Percentiles rank a stretch among this genome's conserved stretches.
These are phyloP conservation scores for mouse (Mus musculus) DNA, from an alignment of 2,113 vertebrate genomes.

Conservation along the genomic window GRCm39 chrX:137007501-137008000, in stretches of 20 bases:
- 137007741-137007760: slow-evolving; percentile 30
- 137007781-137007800: slow-evolving; percentile 55
- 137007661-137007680: neutral
- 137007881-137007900: slow-evolving; percentile 15
- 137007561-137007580: neutral
- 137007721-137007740: slow-evolving; percentile 51
- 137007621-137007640: neutral
- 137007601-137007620: slow-evolving; percentile 6
- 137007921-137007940: slow-evolving; percentile 66
- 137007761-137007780: slow-evolving; percentile 29
- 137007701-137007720: slow-evolving; percentile 8
- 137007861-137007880: slow-evolving; percentile 52
- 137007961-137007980: slow-evolving; percentile 29
- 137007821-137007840: slow-evolving; percentile 59
- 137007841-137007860: slow-evolving; percentile 50
- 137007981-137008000: slow-evolving; percentile 31
- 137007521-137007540: slow-evolving; percentile 46
- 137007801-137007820: slow-evolving; percentile 56
- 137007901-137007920: slow-evolving; percentile 47
- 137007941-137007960: slow-evolving; percentile 11
- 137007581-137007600: neutral
- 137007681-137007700: slow-evolving; percentile 21
- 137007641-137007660: neutral
- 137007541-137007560: neutral
- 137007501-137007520: slow-evolving; percentile 2